Evolutionary conservation across 2,113 vertebrate genomes (phyloP).

Genomic region (Cheilinus undulatus): DNA sequence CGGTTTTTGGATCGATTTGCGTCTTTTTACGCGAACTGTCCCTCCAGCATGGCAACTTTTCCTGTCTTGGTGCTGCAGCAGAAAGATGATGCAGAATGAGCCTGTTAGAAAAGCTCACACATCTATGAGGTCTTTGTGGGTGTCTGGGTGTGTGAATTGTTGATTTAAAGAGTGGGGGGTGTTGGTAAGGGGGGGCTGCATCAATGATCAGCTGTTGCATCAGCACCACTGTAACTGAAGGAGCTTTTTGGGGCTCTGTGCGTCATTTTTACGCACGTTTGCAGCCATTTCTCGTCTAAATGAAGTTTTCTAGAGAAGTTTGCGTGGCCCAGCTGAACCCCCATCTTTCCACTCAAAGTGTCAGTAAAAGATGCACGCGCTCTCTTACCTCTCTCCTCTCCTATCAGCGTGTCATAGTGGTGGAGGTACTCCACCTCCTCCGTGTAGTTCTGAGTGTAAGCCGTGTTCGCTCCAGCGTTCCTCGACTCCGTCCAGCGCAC

Average conservation of each 20-base stretch:
- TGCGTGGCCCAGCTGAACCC: not conserved
- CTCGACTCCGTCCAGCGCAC: constrained; percentile 98
- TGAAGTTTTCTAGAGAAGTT: constrained; percentile 48
- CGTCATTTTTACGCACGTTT: not conserved
- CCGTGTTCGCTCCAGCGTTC: constrained; percentile 97
- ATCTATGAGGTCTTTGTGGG: not conserved
- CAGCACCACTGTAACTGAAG: constrained; percentile 63
- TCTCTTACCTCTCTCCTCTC: constrained; percentile 94
- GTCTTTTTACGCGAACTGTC: not conserved
- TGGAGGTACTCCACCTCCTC: constrained; percentile 98
- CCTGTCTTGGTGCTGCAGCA: not conserved
- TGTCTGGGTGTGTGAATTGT: not conserved
- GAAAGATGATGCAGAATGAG: not conserved
- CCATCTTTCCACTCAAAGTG: not conserved
- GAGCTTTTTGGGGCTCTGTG: not conserved
- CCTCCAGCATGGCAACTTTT: constrained; percentile 20
- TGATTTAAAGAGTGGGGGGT: not conserved
- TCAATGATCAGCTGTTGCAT: constrained; percentile 68
- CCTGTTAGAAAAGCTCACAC: not conserved
- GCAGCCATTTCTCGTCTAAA: not conserved
- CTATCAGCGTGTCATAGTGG: constrained; percentile 93
- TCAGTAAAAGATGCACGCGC: not conserved
- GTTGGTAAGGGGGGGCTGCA: not conserved
- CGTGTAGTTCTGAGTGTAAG: constrained; percentile 98
- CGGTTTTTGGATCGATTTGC: not conserved